Base-by-base conservation (phyloP, 2,888 invertebrate genomes). In the Agrochola lota region DNA sequence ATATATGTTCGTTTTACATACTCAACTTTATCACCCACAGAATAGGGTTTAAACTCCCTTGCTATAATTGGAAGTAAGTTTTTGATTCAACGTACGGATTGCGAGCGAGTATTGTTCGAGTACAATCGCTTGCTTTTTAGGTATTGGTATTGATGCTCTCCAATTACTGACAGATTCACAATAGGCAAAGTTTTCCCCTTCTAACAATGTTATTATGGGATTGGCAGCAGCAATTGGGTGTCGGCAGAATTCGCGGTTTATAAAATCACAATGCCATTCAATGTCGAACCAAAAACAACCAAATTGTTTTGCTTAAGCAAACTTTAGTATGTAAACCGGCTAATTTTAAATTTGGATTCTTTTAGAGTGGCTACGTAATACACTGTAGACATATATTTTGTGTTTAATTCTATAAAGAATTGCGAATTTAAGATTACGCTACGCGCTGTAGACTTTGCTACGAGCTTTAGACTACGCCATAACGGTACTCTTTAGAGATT, bases 151-250 rank as follows among this genome's bases (percentile, higher is more conserved):
- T 35, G 80, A 64, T 77, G 73, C 63, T 71, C 70, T 86, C 82
- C 78, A 87, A 86, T 82, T 88, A 88, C 57, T 64, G 77, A 67
- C n/a, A 71, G 52, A 86, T 86, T 78, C 68, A 86, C 84, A 84
- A 86, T 74, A 62, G 86, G 64, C 1, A 63, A 74, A 68, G 78
- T 83, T 84, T 64, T 6, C n/a, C 62, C n/a, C 20, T 4, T 11
- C 26, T 62, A 59, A 52, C 55, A 62, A 60, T 63, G 49, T 35
- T 74, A 35, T 75, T 59, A 81, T 17, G 67, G 64, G 35, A 71
- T 70, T 46, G 71, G 68, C 23, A 59, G 26, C 3, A 40, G 23
- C 26, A 12, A 69, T 40, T 60, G 60, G 23, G 30, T 11, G 23
- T 40, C 11, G 15, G 15, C 3, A 26, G n/a, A 71, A 35, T 63